Conservation (phyloP, 2,113 vertebrate species). For the Herpetotheres cachinnans region DNA sequence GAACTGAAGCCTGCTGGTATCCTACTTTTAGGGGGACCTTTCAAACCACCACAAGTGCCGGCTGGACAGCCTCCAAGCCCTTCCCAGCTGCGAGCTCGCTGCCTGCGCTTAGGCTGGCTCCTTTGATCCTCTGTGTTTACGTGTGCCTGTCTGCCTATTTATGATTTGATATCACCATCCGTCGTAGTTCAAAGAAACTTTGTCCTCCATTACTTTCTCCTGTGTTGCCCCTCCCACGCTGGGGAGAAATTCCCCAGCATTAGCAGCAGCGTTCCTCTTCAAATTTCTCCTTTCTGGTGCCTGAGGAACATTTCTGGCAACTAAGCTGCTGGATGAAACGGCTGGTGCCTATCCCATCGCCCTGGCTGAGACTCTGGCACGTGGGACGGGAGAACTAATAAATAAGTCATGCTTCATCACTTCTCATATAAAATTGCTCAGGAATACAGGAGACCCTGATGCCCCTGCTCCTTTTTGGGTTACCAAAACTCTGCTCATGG, state of each 20-base stretch:
- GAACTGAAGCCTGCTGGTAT: background rate
- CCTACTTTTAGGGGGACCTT: background rate
- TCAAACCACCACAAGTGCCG: rapidly evolving
- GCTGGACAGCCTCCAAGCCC: background rate
- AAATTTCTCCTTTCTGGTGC: background rate
- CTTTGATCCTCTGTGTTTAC: background rate
- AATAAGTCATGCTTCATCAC: background rate
- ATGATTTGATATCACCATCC: background rate
- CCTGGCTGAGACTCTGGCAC: background rate
- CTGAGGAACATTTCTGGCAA: background rate
- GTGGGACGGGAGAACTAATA: background rate
- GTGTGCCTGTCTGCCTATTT: background rate
- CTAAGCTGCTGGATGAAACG: background rate
- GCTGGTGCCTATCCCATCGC: background rate
- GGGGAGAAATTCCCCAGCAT: background rate
- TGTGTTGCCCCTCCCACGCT: rapidly evolving
- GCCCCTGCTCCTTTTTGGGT: background rate
- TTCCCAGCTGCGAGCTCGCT: background rate
- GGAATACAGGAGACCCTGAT: background rate
- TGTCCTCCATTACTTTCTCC: background rate
- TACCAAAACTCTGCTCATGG: background rate
- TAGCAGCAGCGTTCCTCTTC: background rate
- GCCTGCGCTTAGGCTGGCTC: background rate
- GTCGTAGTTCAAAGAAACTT: background rate
- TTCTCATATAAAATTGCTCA: background rate